Evolutionary conservation across 2,113 vertebrate species (phyloP), one percentile per base, ranked within the genome.

Genomic region (Megaceryle torquata): DNA sequence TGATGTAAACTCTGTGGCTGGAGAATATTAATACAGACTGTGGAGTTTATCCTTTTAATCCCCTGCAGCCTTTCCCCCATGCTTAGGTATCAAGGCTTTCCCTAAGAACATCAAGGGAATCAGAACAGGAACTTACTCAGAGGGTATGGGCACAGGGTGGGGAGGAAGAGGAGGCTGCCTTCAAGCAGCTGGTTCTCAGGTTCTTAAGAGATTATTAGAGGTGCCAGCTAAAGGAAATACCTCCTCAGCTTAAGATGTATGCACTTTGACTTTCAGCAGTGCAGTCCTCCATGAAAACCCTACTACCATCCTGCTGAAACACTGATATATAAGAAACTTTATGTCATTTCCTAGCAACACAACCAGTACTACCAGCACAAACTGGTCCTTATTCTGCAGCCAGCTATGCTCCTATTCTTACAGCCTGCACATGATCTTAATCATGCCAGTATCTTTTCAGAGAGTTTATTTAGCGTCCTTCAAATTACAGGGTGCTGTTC

Each of bases 171-270:
- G 60, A 78, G 15, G n/a, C 18, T 29, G 53, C 48, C 69, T 96
- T 88, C 76, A 60, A 82, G 90, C 65, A 91, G 33, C 48, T 75
- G 76, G 46, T 35, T 94, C 68, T 93, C 82, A 79, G 78, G 74
- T 50, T 81, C 88, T 91, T 75, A 48, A 86, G 86, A 88, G 79
- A 89, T 84, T 90, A 93, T 74, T 41, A 60, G 31, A 83, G 33
- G 37, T 50, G 64, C 53, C 80, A 93, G 60, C 88, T 93, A 83
- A 91, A 93, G 93, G 93, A 94, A 96, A 88, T 96, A 79, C 80
- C 80, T 68, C 80, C 80, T 83, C 72, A 60, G 13, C 18, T 91
- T 56, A 16, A 93, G 53, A 89, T 8, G 24, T 12, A 37, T 15
- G 86, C 64, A 29, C 86, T 90, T 12, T 16, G 46, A 75, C 90